phyloP scores from a whole-genome alignment of 2,113 vertebrate species.

The Paracyprichromis sp. region DNA sequence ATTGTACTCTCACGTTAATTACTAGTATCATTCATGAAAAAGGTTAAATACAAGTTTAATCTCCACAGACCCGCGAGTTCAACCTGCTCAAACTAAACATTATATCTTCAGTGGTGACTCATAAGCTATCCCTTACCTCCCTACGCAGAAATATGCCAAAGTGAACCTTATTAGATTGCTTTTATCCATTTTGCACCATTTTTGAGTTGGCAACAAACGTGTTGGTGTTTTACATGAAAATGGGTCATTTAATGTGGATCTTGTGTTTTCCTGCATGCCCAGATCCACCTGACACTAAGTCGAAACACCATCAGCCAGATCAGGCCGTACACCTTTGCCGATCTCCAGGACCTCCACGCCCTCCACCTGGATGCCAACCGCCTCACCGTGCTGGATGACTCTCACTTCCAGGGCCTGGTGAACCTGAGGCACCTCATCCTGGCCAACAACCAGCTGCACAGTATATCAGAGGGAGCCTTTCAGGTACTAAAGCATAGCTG shows the following conservation, averaged over 20 bases:
- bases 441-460: slow-evolving; percentile 79
- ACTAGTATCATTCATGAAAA: not conserved
- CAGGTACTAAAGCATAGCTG: slow-evolving; percentile 35
- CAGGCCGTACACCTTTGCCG: slow-evolving; percentile 71
- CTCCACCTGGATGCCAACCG: slow-evolving; percentile 79
- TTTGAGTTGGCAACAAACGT: not conserved
- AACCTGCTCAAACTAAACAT: not conserved
- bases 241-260: too few species aligned
- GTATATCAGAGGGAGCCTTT: slow-evolving; percentile 74
- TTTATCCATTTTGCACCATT: not conserved
- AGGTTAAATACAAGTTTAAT: not conserved
- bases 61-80: not conserved
- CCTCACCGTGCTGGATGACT: slow-evolving; percentile 71
- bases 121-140: not conserved
- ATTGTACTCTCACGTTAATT: not conserved
- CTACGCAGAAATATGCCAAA: not conserved
- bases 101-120: not conserved
- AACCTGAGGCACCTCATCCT: slow-evolving; percentile 79
- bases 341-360: slow-evolving; percentile 77
- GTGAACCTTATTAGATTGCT: not conserved
- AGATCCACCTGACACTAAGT: slow-evolving; percentile 78
- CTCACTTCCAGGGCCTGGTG: slow-evolving; percentile 76
- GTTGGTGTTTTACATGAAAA: not conserved
- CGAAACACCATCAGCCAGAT: slow-evolving; percentile 81
- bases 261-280: not conserved